Evolutionary conservation across 2,888 invertebrate species (phyloP).

Genomic region (Dilophus febrilis): DNA sequence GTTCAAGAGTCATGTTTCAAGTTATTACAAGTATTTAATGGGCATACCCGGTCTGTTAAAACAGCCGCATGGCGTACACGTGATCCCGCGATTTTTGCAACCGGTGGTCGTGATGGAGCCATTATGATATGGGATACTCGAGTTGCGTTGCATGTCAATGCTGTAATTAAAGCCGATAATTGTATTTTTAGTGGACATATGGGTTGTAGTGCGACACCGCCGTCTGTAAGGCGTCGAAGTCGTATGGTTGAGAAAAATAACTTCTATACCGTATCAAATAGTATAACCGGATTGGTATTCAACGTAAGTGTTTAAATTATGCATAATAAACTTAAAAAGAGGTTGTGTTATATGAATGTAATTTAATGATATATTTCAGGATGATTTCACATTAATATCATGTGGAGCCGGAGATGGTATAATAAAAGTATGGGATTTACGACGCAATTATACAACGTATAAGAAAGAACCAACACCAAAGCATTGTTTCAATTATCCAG

Average conservation of each 20-base stretch:
- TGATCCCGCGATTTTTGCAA: constrained; percentile 63
- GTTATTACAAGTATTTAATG: constrained; percentile 42
- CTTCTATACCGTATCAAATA: constrained; percentile 40
- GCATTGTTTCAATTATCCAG: constrained; percentile 54
- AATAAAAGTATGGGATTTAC: constrained; percentile 75
- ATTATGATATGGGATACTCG: constrained; percentile 74
- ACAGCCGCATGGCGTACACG: constrained; percentile 55
- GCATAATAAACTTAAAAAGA: no score
- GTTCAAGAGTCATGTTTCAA: constrained; percentile 35
- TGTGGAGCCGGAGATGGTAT: constrained; percentile 75
- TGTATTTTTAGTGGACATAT: constrained; percentile 37
- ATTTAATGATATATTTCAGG: constrained; percentile 31
- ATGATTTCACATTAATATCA: constrained; percentile 59
- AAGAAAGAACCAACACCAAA: constrained; percentile 55
- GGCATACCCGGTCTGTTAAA: constrained; percentile 69
- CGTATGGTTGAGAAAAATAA: constrained; percentile 27
- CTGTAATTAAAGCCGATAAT: constrained; percentile 45
- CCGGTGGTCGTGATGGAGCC: constrained; percentile 75
- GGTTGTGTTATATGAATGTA: background rate
- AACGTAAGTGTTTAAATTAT: constrained; percentile 35
- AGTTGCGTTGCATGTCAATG: constrained; percentile 27
- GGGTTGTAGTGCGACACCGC: constrained; percentile 32
- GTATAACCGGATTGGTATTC: constrained; percentile 70
- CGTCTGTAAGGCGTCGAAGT: constrained; percentile 31
- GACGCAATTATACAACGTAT: constrained; percentile 57